Base-by-base conservation (phyloP, 2,888 invertebrate species). In the Bombyx huttoni region DNA sequence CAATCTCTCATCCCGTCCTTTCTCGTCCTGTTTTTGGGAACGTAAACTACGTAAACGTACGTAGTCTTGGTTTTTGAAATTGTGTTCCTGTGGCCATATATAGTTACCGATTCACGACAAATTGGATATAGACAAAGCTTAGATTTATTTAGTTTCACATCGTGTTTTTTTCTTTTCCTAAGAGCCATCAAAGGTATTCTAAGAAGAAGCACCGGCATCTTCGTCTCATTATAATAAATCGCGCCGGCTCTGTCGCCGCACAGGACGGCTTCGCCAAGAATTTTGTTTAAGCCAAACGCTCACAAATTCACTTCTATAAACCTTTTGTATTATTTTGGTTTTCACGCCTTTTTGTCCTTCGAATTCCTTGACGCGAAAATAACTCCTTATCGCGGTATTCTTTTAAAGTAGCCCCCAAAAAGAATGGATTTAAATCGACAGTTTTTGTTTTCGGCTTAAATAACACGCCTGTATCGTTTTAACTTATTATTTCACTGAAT, bases 261-360 rank as follows among this genome's bases (percentile, higher is more conserved):
- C 90, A 90, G 82, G 89, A 84, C 76, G 87, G 83, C 81, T 76
- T 73, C 82, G 85, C 84, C 55, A 84, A 79, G 85, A 87, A 88
- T 88, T 87, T 73, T 86, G 87, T 88, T 87, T 83, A 84, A 83
- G 75, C 78, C 86, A 80, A 86, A 86, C 85, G 82, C 81, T 87
- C 87, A 88, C 87, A 88, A 88, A 88, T 88, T 88, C 87, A 86
- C 81, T 75, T 83, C 82, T 84, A 83, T 75, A 78, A 40, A 76
- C 74, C 70, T 87, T 87, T 87, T 87, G 81, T 84, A 76, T 84
- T 85, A 84, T 87, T 88, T 88, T 81, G 71, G 81, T 86, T 87
- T 88, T 88, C 86, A 87, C 87, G 87, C 87, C 82, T 87, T 88
- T 87, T 88, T 87, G 81, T 75, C 81, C 72, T 74, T 68, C 78